Percentiles rank a stretch among this genome's conserved stretches.
Conservation (phyloP, 1,140 invertebrate genomes). For the Cylas formicarius region DNA sequence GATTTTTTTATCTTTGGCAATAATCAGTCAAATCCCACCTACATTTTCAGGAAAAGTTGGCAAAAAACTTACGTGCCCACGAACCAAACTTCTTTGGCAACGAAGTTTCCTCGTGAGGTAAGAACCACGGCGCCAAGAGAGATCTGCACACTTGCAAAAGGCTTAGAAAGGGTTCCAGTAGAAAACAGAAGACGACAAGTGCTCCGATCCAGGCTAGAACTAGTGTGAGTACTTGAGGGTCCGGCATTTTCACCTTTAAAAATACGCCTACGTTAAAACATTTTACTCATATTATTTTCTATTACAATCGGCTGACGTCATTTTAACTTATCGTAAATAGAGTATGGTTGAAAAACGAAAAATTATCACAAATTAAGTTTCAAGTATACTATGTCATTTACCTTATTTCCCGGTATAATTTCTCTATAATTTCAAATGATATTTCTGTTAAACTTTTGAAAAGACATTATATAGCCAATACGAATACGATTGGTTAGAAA, state of each 20-base stretch:
- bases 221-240: slow-evolving; percentile 11
- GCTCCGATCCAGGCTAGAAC: slow-evolving; percentile 22
- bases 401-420: too few species aligned
- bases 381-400: too few species aligned
- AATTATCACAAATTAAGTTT: too few species aligned
- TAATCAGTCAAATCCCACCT: too few species aligned
- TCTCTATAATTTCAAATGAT: too few species aligned
- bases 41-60: too few species aligned
- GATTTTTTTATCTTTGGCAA: too few species aligned
- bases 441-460: too few species aligned
- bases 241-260: slow-evolving; percentile 12
- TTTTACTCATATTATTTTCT: not conserved
- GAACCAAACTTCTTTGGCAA: slow-evolving; percentile 30
- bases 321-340: too few species aligned
- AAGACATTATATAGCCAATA: too few species aligned
- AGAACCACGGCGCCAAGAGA: slow-evolving; percentile 29
- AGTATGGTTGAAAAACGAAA: too few species aligned
- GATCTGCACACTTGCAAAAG: slow-evolving; percentile 22
- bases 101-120: slow-evolving; percentile 29
- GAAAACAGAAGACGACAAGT: slow-evolving; percentile 23
- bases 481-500: too few species aligned
- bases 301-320: not conserved
- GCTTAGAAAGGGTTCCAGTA: slow-evolving; percentile 25
- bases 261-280: slow-evolving; percentile 2
- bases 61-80: slow-evolving; percentile 32